Percentiles rank a stretch among this genome's conserved stretches.
These are phyloP conservation scores for Neodiprion virginianus DNA, from an alignment of 1,140 invertebrate species.

Conservation along the genomic window DNA sequence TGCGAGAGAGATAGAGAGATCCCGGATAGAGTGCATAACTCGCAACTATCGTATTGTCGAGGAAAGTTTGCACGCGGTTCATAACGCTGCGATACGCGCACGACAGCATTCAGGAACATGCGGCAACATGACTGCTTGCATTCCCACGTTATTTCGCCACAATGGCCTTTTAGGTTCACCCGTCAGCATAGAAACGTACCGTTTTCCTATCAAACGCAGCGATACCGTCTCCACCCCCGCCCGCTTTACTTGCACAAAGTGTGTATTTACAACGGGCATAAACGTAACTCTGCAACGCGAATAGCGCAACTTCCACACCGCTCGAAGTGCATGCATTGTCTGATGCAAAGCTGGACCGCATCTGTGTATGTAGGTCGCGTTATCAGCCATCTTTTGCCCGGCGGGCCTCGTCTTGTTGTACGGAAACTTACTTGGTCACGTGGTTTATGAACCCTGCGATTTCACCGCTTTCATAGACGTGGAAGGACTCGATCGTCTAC, in stretches of 20 bases:
- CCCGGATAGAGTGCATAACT: neutral
- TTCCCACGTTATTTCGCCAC: constrained; percentile 2
- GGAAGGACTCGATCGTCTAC: neutral
- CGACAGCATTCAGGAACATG: neutral
- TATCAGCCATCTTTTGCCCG: neutral
- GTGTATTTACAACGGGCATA: constrained; percentile 1
- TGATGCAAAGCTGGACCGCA: neutral
- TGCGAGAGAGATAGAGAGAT: too few relatives aligned
- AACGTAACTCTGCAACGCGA: neutral
- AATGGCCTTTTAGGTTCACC: constrained; percentile 1
- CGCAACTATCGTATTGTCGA: neutral
- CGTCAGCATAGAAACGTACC: neutral
- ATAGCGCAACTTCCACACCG: neutral
- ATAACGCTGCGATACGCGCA: too few relatives aligned
- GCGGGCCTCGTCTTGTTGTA: neutral
- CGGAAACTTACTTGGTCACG: neutral
- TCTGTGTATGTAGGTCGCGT: neutral
- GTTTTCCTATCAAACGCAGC: neutral
- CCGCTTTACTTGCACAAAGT: neutral
- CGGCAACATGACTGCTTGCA: neutral
- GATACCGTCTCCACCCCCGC: neutral
- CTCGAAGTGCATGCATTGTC: neutral
- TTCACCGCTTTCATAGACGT: neutral
- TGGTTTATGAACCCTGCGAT: neutral
- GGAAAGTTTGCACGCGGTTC: constrained; percentile 1